phyloP scores from a whole-genome alignment of 2,888 invertebrate genomes.

The Drosophila sordidula region DNA sequence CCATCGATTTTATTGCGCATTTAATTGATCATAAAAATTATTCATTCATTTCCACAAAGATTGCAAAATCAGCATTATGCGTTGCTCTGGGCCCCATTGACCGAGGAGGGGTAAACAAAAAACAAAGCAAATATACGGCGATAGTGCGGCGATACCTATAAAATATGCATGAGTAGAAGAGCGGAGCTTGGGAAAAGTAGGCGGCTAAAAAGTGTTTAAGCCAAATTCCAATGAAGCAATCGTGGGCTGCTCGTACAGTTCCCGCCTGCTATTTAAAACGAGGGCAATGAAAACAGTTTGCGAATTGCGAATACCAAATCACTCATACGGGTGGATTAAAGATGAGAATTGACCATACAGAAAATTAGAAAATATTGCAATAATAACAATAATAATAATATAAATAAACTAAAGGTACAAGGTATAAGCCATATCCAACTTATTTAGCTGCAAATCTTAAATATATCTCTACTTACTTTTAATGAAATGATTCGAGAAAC shows the following conservation, averaged over 20 bases:
- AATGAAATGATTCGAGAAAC: slow-evolving; percentile 13
- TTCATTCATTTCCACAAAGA: slow-evolving; percentile 68
- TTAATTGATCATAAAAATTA: slow-evolving; percentile 78
- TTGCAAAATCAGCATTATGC: slow-evolving; percentile 58
- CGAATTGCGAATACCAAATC: not conserved
- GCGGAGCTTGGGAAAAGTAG: slow-evolving; percentile 51
- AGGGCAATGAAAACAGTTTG: slow-evolving; percentile 22
- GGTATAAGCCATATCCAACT: not conserved
- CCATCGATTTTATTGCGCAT: slow-evolving; percentile 76
- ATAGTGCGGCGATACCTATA: slow-evolving; percentile 61
- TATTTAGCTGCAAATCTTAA: too few relatives aligned
- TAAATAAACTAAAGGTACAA: too few relatives aligned
- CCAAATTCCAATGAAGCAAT: slow-evolving; percentile 58
- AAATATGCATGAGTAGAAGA: slow-evolving; percentile 63
- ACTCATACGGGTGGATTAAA: too few relatives aligned
- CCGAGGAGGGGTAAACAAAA: slow-evolving; percentile 9
- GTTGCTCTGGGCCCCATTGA: slow-evolving; percentile 20
- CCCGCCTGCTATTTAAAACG: slow-evolving; percentile 20
- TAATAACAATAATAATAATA: too few relatives aligned
- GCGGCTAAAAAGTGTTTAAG: slow-evolving; percentile 43
- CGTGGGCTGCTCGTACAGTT: slow-evolving; percentile 44
- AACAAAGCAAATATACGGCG: slow-evolving; percentile 34
- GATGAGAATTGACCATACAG: too few relatives aligned
- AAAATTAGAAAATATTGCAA: too few relatives aligned
- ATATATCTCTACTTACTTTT: not conserved